A percentile compares a stretch with the other conserved stretches of the same genome.
Conservation (phyloP, 2,797 vertebrate genomes). For the Protosalanx chinensis region DNA sequence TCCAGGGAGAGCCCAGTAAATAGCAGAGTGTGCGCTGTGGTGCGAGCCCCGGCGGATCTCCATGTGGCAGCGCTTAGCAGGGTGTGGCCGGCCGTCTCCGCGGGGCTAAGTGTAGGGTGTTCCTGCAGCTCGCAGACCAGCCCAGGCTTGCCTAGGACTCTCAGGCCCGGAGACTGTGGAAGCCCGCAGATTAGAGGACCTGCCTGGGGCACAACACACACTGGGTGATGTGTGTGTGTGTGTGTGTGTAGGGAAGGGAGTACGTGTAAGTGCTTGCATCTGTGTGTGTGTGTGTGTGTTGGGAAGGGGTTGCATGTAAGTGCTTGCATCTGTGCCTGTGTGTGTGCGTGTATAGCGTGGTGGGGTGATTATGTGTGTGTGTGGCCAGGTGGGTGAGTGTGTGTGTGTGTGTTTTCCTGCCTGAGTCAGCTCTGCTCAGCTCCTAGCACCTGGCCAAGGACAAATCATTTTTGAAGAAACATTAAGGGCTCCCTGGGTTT, state of each 20-base stretch:
- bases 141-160: background rate
- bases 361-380: conserved; percentile 8
- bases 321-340: background rate
- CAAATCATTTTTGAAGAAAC: background rate
- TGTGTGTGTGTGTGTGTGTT: conserved; percentile 20
- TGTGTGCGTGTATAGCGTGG: conserved; percentile 2
- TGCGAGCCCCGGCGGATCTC: background rate
- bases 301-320: background rate
- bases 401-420: conserved; percentile 7
- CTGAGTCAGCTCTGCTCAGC: conserved; percentile 1
- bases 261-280: background rate
- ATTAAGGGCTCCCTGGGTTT: background rate
- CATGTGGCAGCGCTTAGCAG: conserved; percentile 62
- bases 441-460: background rate
- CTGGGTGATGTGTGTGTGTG: conserved; percentile 29
- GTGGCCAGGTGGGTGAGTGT: background rate
- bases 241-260: conserved; percentile 19
- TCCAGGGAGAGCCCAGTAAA: background rate
- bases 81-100: conserved; percentile 70
- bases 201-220: conserved; percentile 48
- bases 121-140: conserved; percentile 63
- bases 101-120: conserved; percentile 77
- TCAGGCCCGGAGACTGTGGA: conserved; percentile 41
- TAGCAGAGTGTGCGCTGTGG: background rate
- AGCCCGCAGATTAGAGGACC: conserved; percentile 70